Percentiles rank a stretch among this genome's conserved stretches.
Evolutionary conservation across 2,888 invertebrate species (phyloP).

Genomic region (Drosophila limbata): DNA sequence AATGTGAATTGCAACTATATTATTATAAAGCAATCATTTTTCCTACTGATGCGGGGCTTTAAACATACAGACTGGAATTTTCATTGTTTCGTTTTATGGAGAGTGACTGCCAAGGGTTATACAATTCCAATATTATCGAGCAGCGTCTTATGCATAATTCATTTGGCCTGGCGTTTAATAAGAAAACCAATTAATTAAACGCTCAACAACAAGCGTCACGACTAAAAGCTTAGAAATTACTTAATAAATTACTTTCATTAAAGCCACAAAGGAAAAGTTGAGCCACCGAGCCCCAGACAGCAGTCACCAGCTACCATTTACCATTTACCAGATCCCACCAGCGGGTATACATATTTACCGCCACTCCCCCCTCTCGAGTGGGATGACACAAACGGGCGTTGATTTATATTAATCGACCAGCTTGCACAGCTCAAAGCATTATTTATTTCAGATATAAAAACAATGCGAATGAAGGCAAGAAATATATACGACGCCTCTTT

Average conservation of each 20-base stretch:
- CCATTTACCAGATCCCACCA: background rate
- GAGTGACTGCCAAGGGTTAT: slow-evolving; percentile 25
- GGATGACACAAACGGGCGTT: slow-evolving; percentile 71
- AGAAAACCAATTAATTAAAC: slow-evolving; percentile 75
- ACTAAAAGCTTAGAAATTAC: slow-evolving; percentile 78
- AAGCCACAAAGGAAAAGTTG: slow-evolving; percentile 73
- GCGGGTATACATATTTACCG: slow-evolving; percentile 4
- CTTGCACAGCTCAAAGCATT: slow-evolving; percentile 67
- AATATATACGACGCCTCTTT: slow-evolving; percentile 25
- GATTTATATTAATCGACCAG: slow-evolving; percentile 76
- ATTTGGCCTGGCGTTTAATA: slow-evolving; percentile 68
- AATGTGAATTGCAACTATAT: slow-evolving; percentile 10
- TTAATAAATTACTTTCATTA: slow-evolving; percentile 79
- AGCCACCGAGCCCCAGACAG: slow-evolving; percentile 35
- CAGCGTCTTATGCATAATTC: slow-evolving; percentile 63
- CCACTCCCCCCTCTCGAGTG: slow-evolving; percentile 9
- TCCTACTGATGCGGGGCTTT: slow-evolving; percentile 10
- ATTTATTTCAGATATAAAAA: slow-evolving; percentile 67
- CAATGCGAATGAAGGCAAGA: slow-evolving; percentile 54
- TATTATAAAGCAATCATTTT: slow-evolving; percentile 9
- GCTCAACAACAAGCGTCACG: slow-evolving; percentile 71
- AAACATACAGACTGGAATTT: slow-evolving; percentile 7
- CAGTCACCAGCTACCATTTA: slow-evolving; percentile 8
- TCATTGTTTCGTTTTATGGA: slow-evolving; percentile 4
- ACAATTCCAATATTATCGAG: slow-evolving; percentile 31